Conservation (phyloP, 2,797 vertebrate genomes). For the Gymnothorax javanicus region DNA sequence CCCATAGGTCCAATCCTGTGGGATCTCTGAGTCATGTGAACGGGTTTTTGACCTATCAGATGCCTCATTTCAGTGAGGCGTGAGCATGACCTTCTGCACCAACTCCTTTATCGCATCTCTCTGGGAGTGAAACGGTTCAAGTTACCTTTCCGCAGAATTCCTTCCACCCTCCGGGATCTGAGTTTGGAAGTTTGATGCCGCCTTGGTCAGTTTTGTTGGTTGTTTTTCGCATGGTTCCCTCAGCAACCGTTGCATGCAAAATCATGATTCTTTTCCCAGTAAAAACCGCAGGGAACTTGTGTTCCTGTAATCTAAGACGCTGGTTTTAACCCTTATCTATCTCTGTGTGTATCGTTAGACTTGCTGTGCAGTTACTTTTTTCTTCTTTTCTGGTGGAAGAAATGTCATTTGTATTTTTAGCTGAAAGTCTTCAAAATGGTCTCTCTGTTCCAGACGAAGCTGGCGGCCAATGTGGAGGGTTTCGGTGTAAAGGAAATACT, state of each 20-base stretch:
- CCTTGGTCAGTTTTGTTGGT: slow-evolving; percentile 10
- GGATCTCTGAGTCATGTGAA: neutral
- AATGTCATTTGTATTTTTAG: slow-evolving; percentile 20
- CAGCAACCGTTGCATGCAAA: slow-evolving; percentile 15
- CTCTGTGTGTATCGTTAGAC: no score
- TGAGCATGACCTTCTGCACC: neutral
- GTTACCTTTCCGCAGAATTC: neutral
- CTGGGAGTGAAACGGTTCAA: neutral
- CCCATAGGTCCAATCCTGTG: neutral
- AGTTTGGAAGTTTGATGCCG: neutral
- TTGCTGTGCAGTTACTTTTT: neutral
- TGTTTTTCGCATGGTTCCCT: neutral
- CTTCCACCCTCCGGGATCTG: neutral
- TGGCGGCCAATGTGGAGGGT: neutral
- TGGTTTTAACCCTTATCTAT: slow-evolving; percentile 8
- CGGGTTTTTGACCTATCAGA: neutral
- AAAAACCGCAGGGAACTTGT: slow-evolving; percentile 12
- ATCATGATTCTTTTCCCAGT: neutral
- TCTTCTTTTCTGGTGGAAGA: neutral
- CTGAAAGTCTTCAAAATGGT: slow-evolving; percentile 22
- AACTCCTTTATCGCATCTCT: neutral
- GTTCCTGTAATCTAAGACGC: slow-evolving; percentile 5
- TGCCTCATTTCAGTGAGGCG: neutral
- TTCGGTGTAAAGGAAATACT: slow-evolving; percentile 25
- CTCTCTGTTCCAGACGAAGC: neutral